Conservation (phyloP, 2,888 invertebrate genomes). For the Branchellion lobata region DNA sequence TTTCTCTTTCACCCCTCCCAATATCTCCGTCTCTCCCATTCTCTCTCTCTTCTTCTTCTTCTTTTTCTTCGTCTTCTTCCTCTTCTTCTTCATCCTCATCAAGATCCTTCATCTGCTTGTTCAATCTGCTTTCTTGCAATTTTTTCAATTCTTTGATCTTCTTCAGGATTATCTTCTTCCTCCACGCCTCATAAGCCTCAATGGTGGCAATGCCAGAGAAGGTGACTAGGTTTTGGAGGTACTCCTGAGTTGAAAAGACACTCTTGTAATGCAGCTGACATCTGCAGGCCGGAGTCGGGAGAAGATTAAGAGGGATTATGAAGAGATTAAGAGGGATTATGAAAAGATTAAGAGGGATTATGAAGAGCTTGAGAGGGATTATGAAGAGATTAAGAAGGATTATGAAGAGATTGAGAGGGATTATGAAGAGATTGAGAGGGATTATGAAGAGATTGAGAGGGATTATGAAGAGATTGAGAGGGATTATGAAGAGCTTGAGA, state of each 20-base stretch:
- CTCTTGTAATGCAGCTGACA: constrained; percentile 37
- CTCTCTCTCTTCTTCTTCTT: constrained; percentile 16
- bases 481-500: too few species aligned
- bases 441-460: too few species aligned
- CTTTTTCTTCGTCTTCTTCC: background rate
- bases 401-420: too few species aligned
- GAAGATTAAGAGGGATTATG: background rate
- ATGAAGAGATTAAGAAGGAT: background rate
- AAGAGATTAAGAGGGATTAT: background rate
- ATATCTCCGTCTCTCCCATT: background rate
- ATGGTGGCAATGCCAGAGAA: background rate
- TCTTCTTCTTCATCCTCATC: constrained; percentile 18
- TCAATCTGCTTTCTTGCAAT: background rate
- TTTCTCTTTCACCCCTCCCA: background rate
- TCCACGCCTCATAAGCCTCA: constrained; percentile 27
- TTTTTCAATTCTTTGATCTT: background rate
- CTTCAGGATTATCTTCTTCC: background rate
- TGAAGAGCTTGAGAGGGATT: too few species aligned
- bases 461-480: too few species aligned
- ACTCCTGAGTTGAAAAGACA: constrained; percentile 26
- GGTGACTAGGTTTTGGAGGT: background rate
- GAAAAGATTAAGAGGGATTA: too few species aligned
- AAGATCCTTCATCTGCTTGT: background rate
- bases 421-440: too few species aligned
- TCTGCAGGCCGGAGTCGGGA: background rate